Evolutionary conservation across 92 coral and sea anemone genomes (phyloP).

Genomic region (Zoanthus solanderi): DNA sequence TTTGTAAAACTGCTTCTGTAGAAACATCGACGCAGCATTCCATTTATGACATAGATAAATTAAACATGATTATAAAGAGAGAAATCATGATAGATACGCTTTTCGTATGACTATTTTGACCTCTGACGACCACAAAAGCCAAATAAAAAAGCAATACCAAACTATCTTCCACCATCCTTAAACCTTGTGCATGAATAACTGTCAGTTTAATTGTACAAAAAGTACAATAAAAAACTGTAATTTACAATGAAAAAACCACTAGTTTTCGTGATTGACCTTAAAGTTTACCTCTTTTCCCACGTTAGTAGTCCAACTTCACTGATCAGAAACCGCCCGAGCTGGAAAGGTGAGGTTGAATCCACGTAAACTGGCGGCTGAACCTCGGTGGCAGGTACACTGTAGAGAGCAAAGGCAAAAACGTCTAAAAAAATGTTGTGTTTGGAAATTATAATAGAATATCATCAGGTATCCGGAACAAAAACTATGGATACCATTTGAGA

Average conservation of each 20-base stretch:
- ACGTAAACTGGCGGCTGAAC: slow-evolving; percentile 80
- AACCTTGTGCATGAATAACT: too few species aligned
- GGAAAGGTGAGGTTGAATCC: slow-evolving; percentile 92
- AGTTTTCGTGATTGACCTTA: too few species aligned
- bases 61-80: neutral
- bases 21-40: too few species aligned
- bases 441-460: neutral
- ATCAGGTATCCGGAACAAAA: neutral
- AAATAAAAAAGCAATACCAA: too few species aligned
- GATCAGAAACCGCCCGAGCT: slow-evolving; percentile 89
- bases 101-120: too few species aligned
- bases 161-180: too few species aligned
- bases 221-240: too few species aligned
- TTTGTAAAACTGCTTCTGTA: too few species aligned
- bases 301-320: slow-evolving; percentile 91
- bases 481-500: neutral
- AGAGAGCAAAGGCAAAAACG: neutral
- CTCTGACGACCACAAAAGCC: too few species aligned
- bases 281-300: slow-evolving; percentile 89
- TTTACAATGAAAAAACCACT: too few species aligned
- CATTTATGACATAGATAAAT: neutral
- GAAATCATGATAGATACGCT: too few species aligned
- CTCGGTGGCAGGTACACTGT: slow-evolving; percentile 72
- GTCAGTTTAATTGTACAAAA: too few species aligned
- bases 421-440: neutral